phyloP scores from a whole-genome alignment of 2,113 vertebrate genomes.

The Megaleporinus macrocephalus region DNA sequence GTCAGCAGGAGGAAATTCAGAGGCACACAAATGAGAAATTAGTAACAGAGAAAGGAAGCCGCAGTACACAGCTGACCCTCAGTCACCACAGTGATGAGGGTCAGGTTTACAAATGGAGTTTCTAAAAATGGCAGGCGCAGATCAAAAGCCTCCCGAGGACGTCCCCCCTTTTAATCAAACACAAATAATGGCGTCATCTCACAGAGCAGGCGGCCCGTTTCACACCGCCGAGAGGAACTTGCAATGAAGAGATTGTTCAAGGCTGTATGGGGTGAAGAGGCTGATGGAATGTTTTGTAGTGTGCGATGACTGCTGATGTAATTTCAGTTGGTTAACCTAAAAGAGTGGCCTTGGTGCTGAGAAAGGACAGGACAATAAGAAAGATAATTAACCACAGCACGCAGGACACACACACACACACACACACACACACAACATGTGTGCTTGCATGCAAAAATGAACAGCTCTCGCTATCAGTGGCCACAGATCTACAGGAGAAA shows the following conservation, averaged over 20 bases:
- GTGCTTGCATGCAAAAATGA: constrained; percentile 39
- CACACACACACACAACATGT: constrained; percentile 26
- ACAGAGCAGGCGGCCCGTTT: neutral
- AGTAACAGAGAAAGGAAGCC: neutral
- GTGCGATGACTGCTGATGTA: neutral
- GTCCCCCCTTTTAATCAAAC: constrained; percentile 32
- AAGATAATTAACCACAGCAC: constrained; percentile 7
- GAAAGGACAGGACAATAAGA: neutral
- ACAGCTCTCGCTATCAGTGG: constrained; percentile 16
- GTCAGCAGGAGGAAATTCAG: neutral
- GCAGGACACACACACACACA: neutral
- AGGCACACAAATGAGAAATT: neutral
- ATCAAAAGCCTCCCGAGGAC: constrained; percentile 28
- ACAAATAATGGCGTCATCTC: constrained; percentile 12
- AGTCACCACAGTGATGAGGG: constrained; percentile 22
- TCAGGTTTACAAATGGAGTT: constrained; percentile 44
- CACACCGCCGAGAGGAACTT: constrained; percentile 20
- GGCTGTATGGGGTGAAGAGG: neutral
- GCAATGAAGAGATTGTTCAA: neutral
- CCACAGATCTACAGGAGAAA: constrained; percentile 62
- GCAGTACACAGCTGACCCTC: neutral
- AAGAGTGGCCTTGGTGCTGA: neutral
- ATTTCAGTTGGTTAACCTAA: constrained; percentile 9
- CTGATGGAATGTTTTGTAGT: constrained; percentile 10
- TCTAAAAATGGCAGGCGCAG: constrained; percentile 18